These are phyloP conservation scores for Lepidostoma basale DNA, from an alignment of 1,140 invertebrate species.

Conservation along the genomic window DNA sequence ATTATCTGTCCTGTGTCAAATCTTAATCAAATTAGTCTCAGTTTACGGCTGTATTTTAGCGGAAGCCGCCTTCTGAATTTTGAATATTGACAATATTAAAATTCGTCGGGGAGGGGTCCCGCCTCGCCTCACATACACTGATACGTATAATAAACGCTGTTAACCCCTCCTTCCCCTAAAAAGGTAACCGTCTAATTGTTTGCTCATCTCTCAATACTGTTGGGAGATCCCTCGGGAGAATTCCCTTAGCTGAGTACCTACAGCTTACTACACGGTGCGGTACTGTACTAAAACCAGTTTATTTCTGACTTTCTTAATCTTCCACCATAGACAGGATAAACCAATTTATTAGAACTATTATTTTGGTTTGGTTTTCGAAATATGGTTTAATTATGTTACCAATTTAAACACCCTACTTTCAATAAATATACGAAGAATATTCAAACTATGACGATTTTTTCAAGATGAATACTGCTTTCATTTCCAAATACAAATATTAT, in stretches of 20 bases:
- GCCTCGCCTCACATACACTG: slow-evolving; percentile 24
- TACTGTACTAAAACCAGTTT: slow-evolving; percentile 30
- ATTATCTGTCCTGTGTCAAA: slow-evolving; percentile 47
- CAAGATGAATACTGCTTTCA: too few relatives aligned
- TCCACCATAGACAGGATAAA: slow-evolving; percentile 2
- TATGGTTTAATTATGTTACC: too few relatives aligned
- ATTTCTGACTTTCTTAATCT: slow-evolving; percentile 28
- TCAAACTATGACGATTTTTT: too few relatives aligned
- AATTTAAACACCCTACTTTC: too few relatives aligned
- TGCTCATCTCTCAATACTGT: slow-evolving; percentile 48
- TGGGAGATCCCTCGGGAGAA: slow-evolving; percentile 40
- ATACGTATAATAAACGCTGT: slow-evolving; percentile 40
- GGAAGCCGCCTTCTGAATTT: slow-evolving; percentile 24
- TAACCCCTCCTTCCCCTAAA: slow-evolving; percentile 43
- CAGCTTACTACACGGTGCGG: slow-evolving; percentile 24
- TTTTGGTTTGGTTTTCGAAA: not conserved
- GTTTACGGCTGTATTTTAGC: slow-evolving; percentile 15
- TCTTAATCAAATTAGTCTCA: slow-evolving; percentile 45
- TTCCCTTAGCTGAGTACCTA: slow-evolving; percentile 33
- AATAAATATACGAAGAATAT: too few relatives aligned
- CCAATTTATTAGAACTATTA: not conserved
- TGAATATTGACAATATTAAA: slow-evolving; percentile 47
- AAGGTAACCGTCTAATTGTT: slow-evolving; percentile 48
- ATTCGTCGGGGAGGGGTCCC: slow-evolving; percentile 37
- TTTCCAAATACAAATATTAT: too few relatives aligned